phyloP scores from a whole-genome alignment of 2,888 invertebrate species.

The Crioceris asparagi region DNA sequence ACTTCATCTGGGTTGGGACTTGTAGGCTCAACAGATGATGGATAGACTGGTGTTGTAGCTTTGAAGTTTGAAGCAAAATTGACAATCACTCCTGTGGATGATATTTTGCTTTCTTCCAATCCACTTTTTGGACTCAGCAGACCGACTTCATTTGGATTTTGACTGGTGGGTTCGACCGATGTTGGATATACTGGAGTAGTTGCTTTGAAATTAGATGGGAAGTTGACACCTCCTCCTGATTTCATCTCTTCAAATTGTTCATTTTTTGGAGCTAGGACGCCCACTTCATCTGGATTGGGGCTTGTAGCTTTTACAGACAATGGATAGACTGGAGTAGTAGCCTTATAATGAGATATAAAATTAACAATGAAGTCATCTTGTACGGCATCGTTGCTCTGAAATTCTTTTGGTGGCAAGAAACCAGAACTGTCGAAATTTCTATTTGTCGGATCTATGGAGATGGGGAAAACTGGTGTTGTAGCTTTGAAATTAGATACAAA shows the following conservation, averaged over 20 bases:
- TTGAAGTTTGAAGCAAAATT: conserved; percentile 16
- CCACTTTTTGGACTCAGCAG: conserved; percentile 20
- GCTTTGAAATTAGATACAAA: conserved; percentile 24
- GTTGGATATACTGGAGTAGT: conserved; percentile 28
- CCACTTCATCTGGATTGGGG: conserved; percentile 21
- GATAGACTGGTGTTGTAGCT: conserved; percentile 28
- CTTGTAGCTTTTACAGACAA: conserved; percentile 24
- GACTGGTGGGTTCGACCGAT: conserved; percentile 25
- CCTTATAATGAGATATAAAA: conserved; percentile 21
- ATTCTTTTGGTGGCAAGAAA: conserved; percentile 21
- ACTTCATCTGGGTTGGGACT: conserved; percentile 22
- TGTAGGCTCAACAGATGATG: conserved; percentile 24
- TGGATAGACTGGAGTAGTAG: conserved; percentile 27
- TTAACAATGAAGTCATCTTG: conserved; percentile 12
- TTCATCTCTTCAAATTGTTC: background rate
- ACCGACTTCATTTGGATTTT: conserved; percentile 21
- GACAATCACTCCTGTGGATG: conserved; percentile 1
- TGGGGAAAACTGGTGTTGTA: conserved; percentile 27
- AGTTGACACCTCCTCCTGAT: conserved; percentile 15
- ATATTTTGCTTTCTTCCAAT: background rate
- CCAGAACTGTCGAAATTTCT: conserved; percentile 18
- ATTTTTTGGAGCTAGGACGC: conserved; percentile 23
- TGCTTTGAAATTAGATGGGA: conserved; percentile 23
- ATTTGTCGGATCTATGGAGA: conserved; percentile 22
- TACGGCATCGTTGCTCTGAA: background rate